A percentile compares a stretch with the other conserved stretches of the same genome.
phyloP scores from a whole-genome alignment of 2,113 vertebrate species.

The Narcine bancroftii region DNA sequence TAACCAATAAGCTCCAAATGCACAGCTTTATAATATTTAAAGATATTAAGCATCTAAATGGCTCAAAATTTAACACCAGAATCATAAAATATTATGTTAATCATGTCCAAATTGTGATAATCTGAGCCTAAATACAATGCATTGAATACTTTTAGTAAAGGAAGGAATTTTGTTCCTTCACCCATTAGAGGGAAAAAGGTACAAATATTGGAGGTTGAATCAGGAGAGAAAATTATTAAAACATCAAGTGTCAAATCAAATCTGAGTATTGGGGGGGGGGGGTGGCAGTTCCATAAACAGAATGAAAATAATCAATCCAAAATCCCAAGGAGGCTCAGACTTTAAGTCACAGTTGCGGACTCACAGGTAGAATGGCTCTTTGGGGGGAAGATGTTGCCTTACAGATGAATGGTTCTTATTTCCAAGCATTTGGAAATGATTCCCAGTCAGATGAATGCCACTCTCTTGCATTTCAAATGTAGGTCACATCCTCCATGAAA shows the following conservation, averaged over 20 bases:
- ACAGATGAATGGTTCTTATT: background rate
- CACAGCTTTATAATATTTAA: background rate
- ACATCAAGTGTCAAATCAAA: background rate
- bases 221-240: background rate
- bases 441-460: background rate
- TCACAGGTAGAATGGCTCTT: background rate
- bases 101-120: background rate
- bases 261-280: background rate
- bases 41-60: background rate
- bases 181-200: background rate
- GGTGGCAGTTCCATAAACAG: background rate
- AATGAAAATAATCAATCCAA: background rate
- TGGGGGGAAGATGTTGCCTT: background rate
- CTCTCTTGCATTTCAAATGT: background rate
- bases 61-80: background rate
- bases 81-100: background rate
- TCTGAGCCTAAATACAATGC: background rate
- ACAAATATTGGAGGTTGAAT: background rate
- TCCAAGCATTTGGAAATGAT: background rate
- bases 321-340: background rate
- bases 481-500: background rate
- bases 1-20: background rate
- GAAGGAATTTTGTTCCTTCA: background rate
- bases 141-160: background rate
- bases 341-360: background rate